Conservation (phyloP, 2,797 vertebrate species). For the Delichon dasypus region DNA sequence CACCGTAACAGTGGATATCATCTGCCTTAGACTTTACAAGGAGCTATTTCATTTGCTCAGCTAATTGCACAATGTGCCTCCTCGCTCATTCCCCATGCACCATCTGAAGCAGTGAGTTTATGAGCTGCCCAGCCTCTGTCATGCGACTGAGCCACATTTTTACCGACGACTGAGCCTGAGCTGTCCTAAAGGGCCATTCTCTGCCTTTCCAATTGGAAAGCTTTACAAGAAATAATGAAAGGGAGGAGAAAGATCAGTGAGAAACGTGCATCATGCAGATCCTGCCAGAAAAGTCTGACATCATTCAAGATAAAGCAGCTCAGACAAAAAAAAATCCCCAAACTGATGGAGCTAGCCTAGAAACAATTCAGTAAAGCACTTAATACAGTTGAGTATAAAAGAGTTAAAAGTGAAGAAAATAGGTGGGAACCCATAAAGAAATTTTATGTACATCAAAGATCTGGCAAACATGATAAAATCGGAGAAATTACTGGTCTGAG, state of each 20-base stretch:
- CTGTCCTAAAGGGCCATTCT: background rate
- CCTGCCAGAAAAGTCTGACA: background rate
- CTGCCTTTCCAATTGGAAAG: background rate
- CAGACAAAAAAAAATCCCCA: background rate
- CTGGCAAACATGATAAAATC: background rate
- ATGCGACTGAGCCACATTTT: background rate
- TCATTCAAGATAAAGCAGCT: background rate
- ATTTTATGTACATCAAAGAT: background rate
- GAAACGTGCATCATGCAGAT: background rate
- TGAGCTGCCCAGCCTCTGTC: background rate
- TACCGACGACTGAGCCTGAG: background rate
- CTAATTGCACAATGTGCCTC: background rate
- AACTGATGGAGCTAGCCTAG: background rate
- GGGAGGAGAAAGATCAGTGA: background rate
- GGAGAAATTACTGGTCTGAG: background rate
- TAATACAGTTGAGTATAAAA: background rate
- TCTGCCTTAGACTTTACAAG: background rate
- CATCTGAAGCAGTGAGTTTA: background rate
- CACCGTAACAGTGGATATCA: background rate
- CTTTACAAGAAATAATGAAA: background rate
- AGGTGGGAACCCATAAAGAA: background rate
- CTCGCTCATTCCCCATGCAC: background rate
- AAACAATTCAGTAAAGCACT: background rate
- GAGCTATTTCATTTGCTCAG: background rate
- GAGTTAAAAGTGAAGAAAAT: background rate